Evolutionary conservation across 2,113 vertebrate genomes (phyloP).

Genomic region (Jaculus jaculus): DNA sequence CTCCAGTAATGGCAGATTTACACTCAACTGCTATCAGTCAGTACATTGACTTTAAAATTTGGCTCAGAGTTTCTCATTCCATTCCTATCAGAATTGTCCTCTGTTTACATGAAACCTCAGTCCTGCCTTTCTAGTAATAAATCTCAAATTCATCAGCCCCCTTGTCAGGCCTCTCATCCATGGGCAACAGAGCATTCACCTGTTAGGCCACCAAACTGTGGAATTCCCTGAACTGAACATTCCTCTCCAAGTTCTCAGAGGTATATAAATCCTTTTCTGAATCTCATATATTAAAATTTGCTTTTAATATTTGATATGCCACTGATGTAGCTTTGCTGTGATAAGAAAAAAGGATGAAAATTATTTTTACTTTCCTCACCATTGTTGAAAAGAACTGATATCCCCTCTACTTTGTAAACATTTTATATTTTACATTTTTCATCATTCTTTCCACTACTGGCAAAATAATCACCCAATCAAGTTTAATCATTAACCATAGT

Average conservation of each 20-base stretch:
- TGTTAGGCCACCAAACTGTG: slow-evolving; percentile 76
- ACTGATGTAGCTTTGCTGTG: slow-evolving; percentile 76
- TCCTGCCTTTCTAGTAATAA: slow-evolving; percentile 85
- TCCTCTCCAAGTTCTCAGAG: slow-evolving; percentile 82
- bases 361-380: slow-evolving; percentile 68
- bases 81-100: slow-evolving; percentile 79
- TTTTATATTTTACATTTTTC: slow-evolving; percentile 47
- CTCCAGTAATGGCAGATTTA: slow-evolving; percentile 83
- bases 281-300: slow-evolving; percentile 84
- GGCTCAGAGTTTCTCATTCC: slow-evolving; percentile 84
- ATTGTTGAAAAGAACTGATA: slow-evolving; percentile 25
- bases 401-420: background rate
- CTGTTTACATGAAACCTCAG: slow-evolving; percentile 82
- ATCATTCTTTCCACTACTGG: slow-evolving; percentile 23
- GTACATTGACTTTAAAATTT: slow-evolving; percentile 84
- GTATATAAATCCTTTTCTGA: slow-evolving; percentile 82
- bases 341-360: slow-evolving; percentile 40
- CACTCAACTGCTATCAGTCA: slow-evolving; percentile 79
- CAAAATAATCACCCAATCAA: background rate
- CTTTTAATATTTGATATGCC: slow-evolving; percentile 84
- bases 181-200: slow-evolving; percentile 85
- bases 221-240: slow-evolving; percentile 81
- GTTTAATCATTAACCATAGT: background rate
- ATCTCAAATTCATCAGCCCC: slow-evolving; percentile 86
- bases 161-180: slow-evolving; percentile 83